Conservation (phyloP, 2,888 invertebrate species). For the Chaetogeoica ovagalla region DNA sequence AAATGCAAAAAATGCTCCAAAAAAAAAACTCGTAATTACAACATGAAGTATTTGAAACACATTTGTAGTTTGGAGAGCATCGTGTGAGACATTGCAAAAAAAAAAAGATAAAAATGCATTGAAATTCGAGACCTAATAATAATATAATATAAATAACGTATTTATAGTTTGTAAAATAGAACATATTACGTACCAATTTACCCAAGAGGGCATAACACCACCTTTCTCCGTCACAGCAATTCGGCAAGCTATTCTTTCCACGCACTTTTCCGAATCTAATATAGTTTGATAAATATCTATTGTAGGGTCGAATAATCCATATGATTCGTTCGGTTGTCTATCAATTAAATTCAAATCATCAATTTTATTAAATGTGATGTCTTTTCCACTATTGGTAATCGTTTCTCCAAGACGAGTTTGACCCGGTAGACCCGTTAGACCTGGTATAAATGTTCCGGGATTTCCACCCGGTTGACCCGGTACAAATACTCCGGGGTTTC, state of each 20-base stretch:
- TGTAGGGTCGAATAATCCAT: background rate
- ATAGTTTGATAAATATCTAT: background rate
- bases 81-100: too few species aligned
- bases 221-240: conserved; percentile 55
- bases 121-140: too few species aligned
- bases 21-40: too few species aligned
- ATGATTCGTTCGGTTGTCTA: background rate
- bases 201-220: conserved; percentile 26
- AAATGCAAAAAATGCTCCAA: too few species aligned
- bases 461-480: background rate
- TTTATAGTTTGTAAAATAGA: too few species aligned
- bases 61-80: too few species aligned
- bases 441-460: background rate
- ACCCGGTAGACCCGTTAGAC: too few species aligned
- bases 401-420: background rate
- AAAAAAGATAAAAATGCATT: too few species aligned
- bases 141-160: too few species aligned
- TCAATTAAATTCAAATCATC: background rate
- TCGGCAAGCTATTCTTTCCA: conserved; percentile 56
- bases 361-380: background rate
- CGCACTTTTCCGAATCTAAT: conserved; percentile 54
- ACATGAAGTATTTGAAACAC: too few species aligned
- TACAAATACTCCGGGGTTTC: background rate
- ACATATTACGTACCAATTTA: conserved; percentile 46
- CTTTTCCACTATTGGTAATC: background rate